phyloP scores from a whole-genome alignment of 2,888 invertebrate species.

The Mimachlamys varia region DNA sequence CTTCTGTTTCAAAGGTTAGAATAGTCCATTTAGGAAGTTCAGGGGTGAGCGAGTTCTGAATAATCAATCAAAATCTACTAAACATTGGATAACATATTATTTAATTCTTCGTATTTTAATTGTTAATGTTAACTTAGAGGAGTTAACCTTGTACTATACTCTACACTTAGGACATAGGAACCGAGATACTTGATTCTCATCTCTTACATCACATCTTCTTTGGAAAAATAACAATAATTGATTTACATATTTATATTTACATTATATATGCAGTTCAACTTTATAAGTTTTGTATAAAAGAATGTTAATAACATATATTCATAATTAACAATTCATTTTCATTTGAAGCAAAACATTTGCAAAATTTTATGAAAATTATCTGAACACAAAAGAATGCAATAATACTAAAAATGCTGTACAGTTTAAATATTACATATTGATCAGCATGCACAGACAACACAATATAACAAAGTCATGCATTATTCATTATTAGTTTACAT shows the following conservation, averaged over 20 bases:
- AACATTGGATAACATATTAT: too few species aligned
- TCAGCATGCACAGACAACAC: neutral
- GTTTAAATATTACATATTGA: neutral
- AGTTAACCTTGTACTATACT: too few species aligned
- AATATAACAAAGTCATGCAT: neutral
- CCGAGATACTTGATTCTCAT: neutral
- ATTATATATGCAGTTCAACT: neutral
- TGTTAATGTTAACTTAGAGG: too few species aligned
- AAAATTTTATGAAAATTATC: neutral
- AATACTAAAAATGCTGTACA: neutral
- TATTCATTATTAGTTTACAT: neutral
- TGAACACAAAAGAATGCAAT: neutral
- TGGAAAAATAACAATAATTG: neutral
- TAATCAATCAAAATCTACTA: too few species aligned
- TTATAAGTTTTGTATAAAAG: neutral
- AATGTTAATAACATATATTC: neutral
- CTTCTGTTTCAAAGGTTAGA: too few species aligned
- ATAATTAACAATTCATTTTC: neutral
- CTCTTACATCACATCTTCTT: neutral
- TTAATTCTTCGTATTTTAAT: too few species aligned
- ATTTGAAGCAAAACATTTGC: neutral
- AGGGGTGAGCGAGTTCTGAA: too few species aligned
- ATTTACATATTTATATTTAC: neutral
- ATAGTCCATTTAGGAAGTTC: too few species aligned
- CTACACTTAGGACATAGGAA: neutral